Evolutionary conservation across 2,113 vertebrate genomes (phyloP).

Genomic region (Scalopus aquaticus): DNA sequence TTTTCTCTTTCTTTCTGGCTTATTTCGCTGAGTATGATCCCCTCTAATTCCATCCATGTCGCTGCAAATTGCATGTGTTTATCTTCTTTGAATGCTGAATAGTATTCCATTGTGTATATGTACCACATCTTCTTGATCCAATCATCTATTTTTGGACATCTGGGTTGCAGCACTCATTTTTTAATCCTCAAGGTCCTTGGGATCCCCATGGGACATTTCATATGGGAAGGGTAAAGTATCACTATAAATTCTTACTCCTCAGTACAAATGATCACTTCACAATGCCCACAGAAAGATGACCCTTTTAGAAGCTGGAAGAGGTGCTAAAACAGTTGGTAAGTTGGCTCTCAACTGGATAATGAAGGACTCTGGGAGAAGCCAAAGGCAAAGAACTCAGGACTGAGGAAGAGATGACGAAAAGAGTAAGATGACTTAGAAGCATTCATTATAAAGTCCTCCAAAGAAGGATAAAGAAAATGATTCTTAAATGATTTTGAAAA

Average conservation of each 20-base stretch:
- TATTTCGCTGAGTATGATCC: too few relatives aligned
- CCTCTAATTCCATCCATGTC: too few relatives aligned
- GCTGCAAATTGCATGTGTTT: too few relatives aligned
- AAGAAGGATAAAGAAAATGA: background rate
- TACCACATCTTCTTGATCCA: too few relatives aligned
- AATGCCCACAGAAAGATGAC: background rate
- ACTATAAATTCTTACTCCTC: background rate
- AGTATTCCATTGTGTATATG: too few relatives aligned
- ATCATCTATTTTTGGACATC: too few relatives aligned
- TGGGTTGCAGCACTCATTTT: too few relatives aligned
- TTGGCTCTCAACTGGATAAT: background rate
- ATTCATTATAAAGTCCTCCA: background rate
- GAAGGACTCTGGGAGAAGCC: background rate
- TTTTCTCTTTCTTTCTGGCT: too few relatives aligned
- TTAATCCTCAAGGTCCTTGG: background rate
- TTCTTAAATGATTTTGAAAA: background rate
- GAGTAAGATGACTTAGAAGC: background rate
- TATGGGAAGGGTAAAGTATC: background rate
- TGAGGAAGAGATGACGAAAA: background rate
- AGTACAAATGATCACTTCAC: background rate
- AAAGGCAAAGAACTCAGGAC: background rate
- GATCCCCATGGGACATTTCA: background rate
- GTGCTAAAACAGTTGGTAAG: background rate
- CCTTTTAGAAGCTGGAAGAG: background rate
- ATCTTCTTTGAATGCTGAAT: too few relatives aligned